phyloP scores from a whole-genome alignment of 2,113 vertebrate species.

The Raphicerus campestris region DNA sequence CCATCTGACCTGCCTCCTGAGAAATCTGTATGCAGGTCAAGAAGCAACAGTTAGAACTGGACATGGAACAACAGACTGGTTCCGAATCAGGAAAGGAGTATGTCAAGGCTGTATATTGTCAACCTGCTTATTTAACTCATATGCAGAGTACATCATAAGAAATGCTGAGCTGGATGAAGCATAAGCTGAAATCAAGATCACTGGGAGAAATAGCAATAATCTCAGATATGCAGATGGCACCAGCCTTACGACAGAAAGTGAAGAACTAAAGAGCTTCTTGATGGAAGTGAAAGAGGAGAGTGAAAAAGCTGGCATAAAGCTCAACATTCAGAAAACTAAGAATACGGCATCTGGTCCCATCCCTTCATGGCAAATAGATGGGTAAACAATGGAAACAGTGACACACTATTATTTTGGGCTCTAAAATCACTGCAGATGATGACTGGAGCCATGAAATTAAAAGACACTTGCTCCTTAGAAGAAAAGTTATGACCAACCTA shows the following conservation, averaged over 20 bases:
- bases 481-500: background rate
- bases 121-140: background rate
- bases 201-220: background rate
- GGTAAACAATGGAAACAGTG: background rate
- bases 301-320: background rate
- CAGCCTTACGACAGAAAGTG: background rate
- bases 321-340: background rate
- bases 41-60: background rate
- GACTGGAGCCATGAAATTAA: background rate
- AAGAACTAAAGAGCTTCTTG: background rate
- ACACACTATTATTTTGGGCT: background rate
- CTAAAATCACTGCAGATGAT: background rate
- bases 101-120: background rate
- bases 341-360: fast-evolving
- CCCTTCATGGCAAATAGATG: background rate
- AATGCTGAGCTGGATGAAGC: background rate
- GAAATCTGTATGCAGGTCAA: background rate
- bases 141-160: background rate
- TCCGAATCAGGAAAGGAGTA: background rate
- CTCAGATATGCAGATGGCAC: background rate
- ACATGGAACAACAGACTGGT: background rate
- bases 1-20: background rate
- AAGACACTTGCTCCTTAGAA: background rate
- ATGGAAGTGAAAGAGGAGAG: background rate
- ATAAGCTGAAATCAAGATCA: fast-evolving